These are phyloP conservation scores for Tetraneura akinire DNA, from an alignment of 1,140 invertebrate genomes.

Conservation along the genomic window DNA sequence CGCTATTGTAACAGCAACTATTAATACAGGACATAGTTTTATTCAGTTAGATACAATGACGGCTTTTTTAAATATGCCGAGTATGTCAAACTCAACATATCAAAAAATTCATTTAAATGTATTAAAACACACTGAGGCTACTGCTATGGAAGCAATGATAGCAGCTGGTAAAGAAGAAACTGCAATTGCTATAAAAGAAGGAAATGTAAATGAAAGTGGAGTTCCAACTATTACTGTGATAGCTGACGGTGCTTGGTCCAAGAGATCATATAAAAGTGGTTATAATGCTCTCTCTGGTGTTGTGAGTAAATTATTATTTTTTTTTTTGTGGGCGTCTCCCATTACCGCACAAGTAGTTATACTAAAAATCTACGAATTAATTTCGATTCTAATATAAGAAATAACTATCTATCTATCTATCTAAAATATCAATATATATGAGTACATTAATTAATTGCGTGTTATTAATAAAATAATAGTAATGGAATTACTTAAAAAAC, in stretches of 20 bases:
- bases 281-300: conserved; percentile 1
- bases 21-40: background rate
- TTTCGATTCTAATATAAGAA: too few species aligned
- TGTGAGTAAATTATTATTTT: background rate
- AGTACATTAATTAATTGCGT: too few species aligned
- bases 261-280: background rate
- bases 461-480: too few species aligned
- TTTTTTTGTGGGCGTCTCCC: too few species aligned
- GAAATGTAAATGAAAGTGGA: background rate
- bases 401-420: too few species aligned
- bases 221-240: background rate
- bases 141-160: background rate
- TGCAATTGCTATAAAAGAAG: background rate
- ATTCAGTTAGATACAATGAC: background rate
- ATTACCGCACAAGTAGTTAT: too few species aligned
- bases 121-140: background rate
- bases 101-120: background rate
- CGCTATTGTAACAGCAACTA: background rate
- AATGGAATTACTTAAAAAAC: too few species aligned
- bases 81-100: background rate
- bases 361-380: too few species aligned
- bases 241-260: background rate
- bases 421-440: too few species aligned
- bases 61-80: background rate
- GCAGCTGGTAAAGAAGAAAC: background rate